Evolutionary conservation across 2,113 vertebrate species (phyloP).

Genomic region (Platysteira castanea): DNA sequence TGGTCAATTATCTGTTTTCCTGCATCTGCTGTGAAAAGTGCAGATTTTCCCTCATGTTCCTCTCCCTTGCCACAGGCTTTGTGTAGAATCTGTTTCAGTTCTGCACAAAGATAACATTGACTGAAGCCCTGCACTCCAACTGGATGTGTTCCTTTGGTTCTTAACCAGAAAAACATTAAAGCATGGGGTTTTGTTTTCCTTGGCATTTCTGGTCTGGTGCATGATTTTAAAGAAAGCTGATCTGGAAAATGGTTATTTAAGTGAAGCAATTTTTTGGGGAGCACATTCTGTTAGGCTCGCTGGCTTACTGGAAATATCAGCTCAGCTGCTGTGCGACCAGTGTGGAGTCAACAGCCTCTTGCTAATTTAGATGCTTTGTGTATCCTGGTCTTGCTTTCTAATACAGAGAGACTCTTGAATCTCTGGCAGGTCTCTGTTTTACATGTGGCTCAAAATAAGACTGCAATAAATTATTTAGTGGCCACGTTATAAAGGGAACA

Average conservation of each 20-base stretch:
- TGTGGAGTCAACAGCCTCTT: not conserved
- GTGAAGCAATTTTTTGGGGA: not conserved
- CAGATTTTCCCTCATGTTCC: not conserved
- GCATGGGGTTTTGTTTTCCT: not conserved
- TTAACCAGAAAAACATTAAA: not conserved
- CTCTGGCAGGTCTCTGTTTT: not conserved
- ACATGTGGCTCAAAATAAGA: not conserved
- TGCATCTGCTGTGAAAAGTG: not conserved
- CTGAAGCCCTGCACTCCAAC: not conserved
- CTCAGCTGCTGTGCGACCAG: not conserved
- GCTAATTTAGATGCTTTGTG: not conserved
- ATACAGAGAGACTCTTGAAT: not conserved
- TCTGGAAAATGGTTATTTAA: not conserved
- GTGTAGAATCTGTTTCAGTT: not conserved
- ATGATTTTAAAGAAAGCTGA: not conserved
- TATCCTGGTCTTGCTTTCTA: not conserved
- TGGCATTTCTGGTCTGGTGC: not conserved
- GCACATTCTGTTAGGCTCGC: rapidly evolving
- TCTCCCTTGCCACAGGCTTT: not conserved
- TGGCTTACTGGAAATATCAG: not conserved
- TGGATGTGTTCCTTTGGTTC: not conserved
- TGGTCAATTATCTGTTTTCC: not conserved
- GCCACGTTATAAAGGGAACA: not conserved
- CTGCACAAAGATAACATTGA: not conserved
- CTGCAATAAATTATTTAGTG: not conserved